These are phyloP conservation scores for Oxyura jamaicensis DNA, from an alignment of 2,113 vertebrate genomes.

Conservation along the genomic window DNA sequence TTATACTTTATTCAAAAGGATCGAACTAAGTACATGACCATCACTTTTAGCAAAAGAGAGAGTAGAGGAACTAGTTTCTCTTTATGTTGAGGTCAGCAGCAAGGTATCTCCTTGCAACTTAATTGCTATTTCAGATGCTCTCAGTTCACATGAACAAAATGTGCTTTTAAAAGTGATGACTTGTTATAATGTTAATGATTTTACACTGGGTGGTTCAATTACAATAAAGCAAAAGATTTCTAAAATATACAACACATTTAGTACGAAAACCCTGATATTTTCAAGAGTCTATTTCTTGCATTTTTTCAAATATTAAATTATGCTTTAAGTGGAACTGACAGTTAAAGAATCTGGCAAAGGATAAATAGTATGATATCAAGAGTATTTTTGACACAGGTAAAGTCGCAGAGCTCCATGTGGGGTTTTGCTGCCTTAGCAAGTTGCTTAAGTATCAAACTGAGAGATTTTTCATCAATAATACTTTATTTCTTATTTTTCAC, in stretches of 20 bases:
- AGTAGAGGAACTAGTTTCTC: neutral
- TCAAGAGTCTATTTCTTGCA: neutral
- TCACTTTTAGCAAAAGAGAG: neutral
- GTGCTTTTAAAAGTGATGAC: neutral
- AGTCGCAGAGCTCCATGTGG: neutral
- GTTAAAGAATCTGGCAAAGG: neutral
- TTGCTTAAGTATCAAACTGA: neutral
- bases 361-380: neutral
- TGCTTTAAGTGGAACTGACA: neutral
- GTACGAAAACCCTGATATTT: neutral
- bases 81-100: neutral
- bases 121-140: neutral
- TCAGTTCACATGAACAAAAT: neutral
- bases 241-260: neutral
- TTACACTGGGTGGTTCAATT: neutral
- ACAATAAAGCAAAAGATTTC: neutral
- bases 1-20: neutral
- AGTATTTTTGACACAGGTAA: neutral
- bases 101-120: neutral
- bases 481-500: slow-evolving; percentile 36
- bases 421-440: neutral
- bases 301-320: neutral
- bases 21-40: neutral
- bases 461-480: neutral
- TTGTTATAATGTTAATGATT: neutral